These are phyloP conservation scores for Limulus polyphemus DNA, from an alignment of 2,888 invertebrate species.

Conservation along the genomic window DNA sequence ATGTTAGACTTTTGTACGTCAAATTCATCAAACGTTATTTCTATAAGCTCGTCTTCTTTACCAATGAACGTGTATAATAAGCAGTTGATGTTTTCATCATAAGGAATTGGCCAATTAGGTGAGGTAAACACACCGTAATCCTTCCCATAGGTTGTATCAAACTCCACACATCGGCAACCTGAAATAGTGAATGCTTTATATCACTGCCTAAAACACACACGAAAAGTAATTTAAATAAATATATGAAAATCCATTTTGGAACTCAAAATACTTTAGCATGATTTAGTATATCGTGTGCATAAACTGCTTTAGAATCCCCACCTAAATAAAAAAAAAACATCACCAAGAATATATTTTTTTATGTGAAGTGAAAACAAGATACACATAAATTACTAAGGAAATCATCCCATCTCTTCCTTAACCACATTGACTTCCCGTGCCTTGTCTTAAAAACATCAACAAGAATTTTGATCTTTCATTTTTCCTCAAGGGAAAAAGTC, in stretches of 20 bases:
- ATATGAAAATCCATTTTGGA: background rate
- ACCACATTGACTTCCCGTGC: no score
- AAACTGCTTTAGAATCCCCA: background rate
- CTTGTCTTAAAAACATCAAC: no score
- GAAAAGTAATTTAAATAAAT: background rate
- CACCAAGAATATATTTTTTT: background rate
- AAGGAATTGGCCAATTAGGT: constrained; percentile 66
- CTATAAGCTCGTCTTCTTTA: constrained; percentile 61
- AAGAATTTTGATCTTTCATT: no score
- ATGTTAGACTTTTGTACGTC: constrained; percentile 46
- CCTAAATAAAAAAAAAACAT: background rate
- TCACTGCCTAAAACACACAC: background rate
- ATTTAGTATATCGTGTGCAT: background rate
- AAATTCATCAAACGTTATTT: constrained; percentile 64
- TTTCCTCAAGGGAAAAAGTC: no score
- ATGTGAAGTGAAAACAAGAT: no score
- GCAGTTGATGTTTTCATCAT: constrained; percentile 59
- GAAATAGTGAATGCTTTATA: constrained; percentile 33
- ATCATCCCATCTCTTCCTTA: no score
- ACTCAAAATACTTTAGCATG: background rate
- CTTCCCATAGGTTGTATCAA: constrained; percentile 61
- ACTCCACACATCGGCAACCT: constrained; percentile 74
- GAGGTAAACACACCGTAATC: constrained; percentile 66
- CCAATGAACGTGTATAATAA: constrained; percentile 70
- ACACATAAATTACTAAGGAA: no score